Percentiles rank a stretch among this genome's conserved stretches.
Conservation (phyloP, 2,888 invertebrate species). For the Eupeodes luniger region DNA sequence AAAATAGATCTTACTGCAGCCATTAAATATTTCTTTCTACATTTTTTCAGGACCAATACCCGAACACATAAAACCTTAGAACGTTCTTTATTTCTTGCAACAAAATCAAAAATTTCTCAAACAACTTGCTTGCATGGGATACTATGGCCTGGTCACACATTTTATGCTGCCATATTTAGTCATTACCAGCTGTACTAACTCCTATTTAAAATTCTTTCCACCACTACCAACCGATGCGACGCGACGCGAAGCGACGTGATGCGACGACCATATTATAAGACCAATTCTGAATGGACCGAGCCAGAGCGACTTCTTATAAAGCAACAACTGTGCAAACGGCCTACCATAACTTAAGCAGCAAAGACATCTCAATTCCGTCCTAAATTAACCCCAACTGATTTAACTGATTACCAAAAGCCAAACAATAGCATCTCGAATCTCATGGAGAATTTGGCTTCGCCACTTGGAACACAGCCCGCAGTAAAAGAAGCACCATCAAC, state of each 20-base stretch:
- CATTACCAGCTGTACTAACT: slow-evolving; percentile 62
- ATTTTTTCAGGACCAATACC: too few species aligned
- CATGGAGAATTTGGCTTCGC: slow-evolving; percentile 55
- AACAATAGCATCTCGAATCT: slow-evolving; percentile 64
- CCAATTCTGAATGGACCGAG: background rate
- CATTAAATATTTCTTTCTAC: too few species aligned
- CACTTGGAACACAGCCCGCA: slow-evolving; percentile 49
- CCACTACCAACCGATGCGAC: too few species aligned
- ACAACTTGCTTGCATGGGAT: too few species aligned
- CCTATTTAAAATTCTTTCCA: slow-evolving; percentile 62
- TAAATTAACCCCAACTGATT: slow-evolving; percentile 72
- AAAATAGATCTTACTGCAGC: too few species aligned
- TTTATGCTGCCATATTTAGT: slow-evolving; percentile 58
- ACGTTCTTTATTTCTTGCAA: too few species aligned
- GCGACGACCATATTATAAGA: background rate
- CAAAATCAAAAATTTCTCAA: too few species aligned
- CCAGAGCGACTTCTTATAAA: background rate
- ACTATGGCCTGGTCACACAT: background rate
- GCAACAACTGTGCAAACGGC: slow-evolving; percentile 32
- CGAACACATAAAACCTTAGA: too few species aligned
- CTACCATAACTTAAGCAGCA: slow-evolving; percentile 59
- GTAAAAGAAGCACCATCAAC: background rate
- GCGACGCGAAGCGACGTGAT: too few species aligned
- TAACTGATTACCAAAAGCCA: slow-evolving; percentile 60
- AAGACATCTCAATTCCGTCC: slow-evolving; percentile 71